These are phyloP conservation scores for Dromius quadrimaculatus DNA, from an alignment of 2,888 invertebrate genomes.

Conservation along the genomic window DNA sequence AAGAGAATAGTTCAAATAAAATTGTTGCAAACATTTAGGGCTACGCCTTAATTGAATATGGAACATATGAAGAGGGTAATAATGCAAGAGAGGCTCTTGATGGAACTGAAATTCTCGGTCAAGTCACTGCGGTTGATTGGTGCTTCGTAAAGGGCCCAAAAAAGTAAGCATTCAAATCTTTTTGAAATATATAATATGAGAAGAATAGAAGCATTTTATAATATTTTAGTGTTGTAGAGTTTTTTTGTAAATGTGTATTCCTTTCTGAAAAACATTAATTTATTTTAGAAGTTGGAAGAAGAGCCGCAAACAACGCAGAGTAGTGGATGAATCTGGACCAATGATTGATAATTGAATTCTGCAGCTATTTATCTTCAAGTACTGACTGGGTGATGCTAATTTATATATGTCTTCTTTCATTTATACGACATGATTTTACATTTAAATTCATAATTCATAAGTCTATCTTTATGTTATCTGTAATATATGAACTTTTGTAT, in stretches of 20 bases:
- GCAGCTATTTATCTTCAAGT: slow-evolving; percentile 1
- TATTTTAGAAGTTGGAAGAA: slow-evolving; percentile 33
- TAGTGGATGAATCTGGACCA: slow-evolving; percentile 17
- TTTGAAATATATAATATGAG: no score
- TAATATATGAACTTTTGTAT: no score
- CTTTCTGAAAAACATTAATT: neutral
- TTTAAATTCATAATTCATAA: no score
- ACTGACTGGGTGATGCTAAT: neutral
- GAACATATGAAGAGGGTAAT: slow-evolving; percentile 96
- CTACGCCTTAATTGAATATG: slow-evolving; percentile 98
- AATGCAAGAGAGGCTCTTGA: slow-evolving; percentile 94
- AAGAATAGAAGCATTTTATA: no score
- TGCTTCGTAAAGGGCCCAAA: slow-evolving; percentile 95
- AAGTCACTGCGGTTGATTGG: slow-evolving; percentile 96
- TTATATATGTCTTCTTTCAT: no score
- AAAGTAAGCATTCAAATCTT: slow-evolving; percentile 58
- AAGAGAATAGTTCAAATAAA: neutral
- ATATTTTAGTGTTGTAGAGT: no score
- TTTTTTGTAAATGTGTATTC: neutral
- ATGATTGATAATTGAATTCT: neutral
- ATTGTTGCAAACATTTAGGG: slow-evolving; percentile 68
- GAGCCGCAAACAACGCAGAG: slow-evolving; percentile 37
- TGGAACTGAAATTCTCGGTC: slow-evolving; percentile 92
- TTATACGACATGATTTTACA: no score
- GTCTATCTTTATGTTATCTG: no score